phyloP scores from a whole-genome alignment of 1,140 invertebrate species.

The Chironomus striatipennis region DNA sequence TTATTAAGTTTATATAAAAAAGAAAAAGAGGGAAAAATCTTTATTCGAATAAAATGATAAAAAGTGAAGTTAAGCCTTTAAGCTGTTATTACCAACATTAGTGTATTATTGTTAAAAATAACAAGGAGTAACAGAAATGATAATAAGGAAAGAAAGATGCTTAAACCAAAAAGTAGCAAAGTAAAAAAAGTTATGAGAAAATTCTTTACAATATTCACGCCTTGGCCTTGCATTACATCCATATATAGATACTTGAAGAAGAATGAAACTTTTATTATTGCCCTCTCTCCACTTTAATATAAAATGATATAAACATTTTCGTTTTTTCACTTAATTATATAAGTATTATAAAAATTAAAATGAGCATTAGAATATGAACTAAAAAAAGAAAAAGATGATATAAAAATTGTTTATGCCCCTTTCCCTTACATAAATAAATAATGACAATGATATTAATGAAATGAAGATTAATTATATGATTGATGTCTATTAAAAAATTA shows the following conservation, averaged over 20 bases:
- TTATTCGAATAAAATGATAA: not conserved
- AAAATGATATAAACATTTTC: too few species aligned
- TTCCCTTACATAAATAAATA: not conserved
- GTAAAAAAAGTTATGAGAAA: not conserved
- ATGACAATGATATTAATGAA: not conserved
- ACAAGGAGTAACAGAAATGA: not conserved
- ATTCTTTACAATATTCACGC: not conserved
- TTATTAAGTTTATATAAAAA: too few species aligned
- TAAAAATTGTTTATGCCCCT: not conserved
- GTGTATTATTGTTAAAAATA: too few species aligned
- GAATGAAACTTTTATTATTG: not conserved
- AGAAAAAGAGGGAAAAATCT: too few species aligned
- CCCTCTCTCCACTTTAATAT: not conserved
- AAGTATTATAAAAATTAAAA: not conserved
- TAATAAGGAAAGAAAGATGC: not conserved
- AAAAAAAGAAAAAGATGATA: too few species aligned
- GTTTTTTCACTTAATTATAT: not conserved
- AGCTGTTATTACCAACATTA: not conserved
- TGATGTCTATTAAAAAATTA: slow-evolving; percentile 2
- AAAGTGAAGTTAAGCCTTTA: not conserved
- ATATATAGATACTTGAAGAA: not conserved
- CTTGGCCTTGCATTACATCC: slow-evolving; percentile 9
- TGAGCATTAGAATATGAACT: not conserved
- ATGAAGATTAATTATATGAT: not conserved
- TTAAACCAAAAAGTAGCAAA: not conserved